phyloP scores from a whole-genome alignment of 35 echinoderm and acorn worm genomes.

The Hemicentrotus pulcherrimus region DNA sequence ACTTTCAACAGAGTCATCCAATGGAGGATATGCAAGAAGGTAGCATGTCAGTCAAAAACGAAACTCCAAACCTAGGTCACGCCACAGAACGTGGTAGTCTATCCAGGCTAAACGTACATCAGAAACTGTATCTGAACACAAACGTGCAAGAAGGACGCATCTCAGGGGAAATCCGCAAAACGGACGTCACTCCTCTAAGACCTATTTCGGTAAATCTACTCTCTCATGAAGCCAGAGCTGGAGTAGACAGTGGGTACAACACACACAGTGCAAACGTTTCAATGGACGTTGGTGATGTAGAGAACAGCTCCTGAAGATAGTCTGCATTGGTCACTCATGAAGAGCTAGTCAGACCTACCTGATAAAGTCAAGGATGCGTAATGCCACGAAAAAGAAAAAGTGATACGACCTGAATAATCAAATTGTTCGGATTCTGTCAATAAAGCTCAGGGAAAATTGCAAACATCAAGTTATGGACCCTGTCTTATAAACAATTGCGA shows the following conservation, averaged over 20 bases:
- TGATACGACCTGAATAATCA: too few relatives aligned
- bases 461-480: too few relatives aligned
- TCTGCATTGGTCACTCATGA: too few relatives aligned
- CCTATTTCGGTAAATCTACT: neutral
- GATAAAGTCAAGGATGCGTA: too few relatives aligned
- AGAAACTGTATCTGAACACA: neutral
- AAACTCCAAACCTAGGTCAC: neutral
- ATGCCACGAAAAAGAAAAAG: too few relatives aligned
- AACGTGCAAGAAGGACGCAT: neutral
- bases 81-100: neutral
- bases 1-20: neutral
- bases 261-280: slow-evolving; percentile 29
- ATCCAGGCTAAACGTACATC: neutral
- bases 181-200: neutral
- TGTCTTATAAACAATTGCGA: too few relatives aligned
- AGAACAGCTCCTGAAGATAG: neutral
- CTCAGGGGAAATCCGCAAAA: neutral
- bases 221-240: neutral
- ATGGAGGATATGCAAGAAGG: neutral
- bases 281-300: neutral
- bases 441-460: too few relatives aligned
- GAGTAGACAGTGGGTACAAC: slow-evolving; percentile 41
- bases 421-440: too few relatives aligned
- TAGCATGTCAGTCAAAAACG: neutral
- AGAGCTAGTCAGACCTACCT: too few relatives aligned